Evolutionary conservation across 2,113 vertebrate genomes (phyloP), one percentile per base, ranked within the genome.

Genomic region (Xenus cinereus): DNA sequence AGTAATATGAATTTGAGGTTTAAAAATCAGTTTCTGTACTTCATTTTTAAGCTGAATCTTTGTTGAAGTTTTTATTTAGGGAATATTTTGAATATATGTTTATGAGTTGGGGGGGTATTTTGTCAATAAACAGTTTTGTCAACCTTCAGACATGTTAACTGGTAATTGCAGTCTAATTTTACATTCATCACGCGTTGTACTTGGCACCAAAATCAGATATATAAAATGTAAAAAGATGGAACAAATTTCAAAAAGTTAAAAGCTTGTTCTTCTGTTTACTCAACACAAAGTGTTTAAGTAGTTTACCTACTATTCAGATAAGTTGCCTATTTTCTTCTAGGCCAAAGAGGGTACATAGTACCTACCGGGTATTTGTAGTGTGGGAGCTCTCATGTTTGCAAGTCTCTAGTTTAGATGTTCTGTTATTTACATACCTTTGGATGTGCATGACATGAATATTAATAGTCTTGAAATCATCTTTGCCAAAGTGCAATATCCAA

Each of bases 391-490:
- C 53, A 50, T 97, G 88, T 91, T 95, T 87, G 84, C 80, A 96
- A 75, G 74, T 95, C 91, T 93, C 90, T 96, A 97, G 95, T 95
- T 96, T 95, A 97, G 97, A 91, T 95, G 87, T 87, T 97, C 90
- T 97, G 87, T 97, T 97, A 76, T 95, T 97, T 98, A 87, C 93
- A 67, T 84, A 90, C 94, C 94, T 94, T 94, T 72, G 62, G 94
- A 95, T 97, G 96, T 97, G 88, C 87, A 90, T 75, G 95, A 95
- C 71, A 73, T 93, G 77, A 92, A 93, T 97, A 84, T 90, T 80
- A 68, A 96, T 97, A 97, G 76, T 97, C 75, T 97, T 95, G 84
- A 90, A 95, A 90, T 97, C 46, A 91, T 94, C 84, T 97, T 97
- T 97, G 93, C 84, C 72, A 95, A 80, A 91, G 96, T 97, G 84